phyloP scores from a whole-genome alignment of 2,888 invertebrate genomes.

The Hirtodrosophila trivittata region DNA sequence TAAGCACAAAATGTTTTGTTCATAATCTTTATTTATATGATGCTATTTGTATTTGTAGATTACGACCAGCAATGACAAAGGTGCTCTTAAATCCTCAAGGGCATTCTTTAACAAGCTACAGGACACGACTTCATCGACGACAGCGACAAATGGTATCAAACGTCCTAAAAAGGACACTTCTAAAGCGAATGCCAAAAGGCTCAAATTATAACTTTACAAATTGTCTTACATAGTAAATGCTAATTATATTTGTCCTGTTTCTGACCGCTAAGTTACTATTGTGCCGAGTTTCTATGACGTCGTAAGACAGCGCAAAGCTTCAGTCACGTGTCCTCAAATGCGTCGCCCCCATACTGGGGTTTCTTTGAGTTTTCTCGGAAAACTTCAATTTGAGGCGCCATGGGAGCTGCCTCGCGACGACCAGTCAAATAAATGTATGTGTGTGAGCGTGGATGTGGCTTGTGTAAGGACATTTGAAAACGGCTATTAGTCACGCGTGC shows the following conservation, averaged over 20 bases:
- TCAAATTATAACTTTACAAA: slow-evolving; percentile 85
- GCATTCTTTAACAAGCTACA: slow-evolving; percentile 94
- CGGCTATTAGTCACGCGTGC: slow-evolving; percentile 59
- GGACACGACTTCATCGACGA: slow-evolving; percentile 87
- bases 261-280: slow-evolving; percentile 8
- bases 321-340: slow-evolving; percentile 63
- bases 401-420: slow-evolving; percentile 58
- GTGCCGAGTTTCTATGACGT: slow-evolving; percentile 17
- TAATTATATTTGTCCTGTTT: slow-evolving; percentile 45
- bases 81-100: slow-evolving; percentile 89
- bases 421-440: slow-evolving; percentile 20
- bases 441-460: slow-evolving; percentile 22
- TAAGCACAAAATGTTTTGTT: not conserved
- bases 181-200: slow-evolving; percentile 85
- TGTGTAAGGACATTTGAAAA: slow-evolving; percentile 55
- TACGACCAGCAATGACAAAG: slow-evolving; percentile 82
- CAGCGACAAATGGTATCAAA: slow-evolving; percentile 50
- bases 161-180: slow-evolving; percentile 83
- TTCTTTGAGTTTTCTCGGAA: slow-evolving; percentile 12
- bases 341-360: slow-evolving; percentile 7
- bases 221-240: slow-evolving; percentile 32
- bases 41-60: slow-evolving; percentile 55
- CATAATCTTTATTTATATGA: not conserved
- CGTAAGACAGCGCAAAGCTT: not conserved
- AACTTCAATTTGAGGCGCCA: slow-evolving; percentile 50